Conservation (phyloP, 2,113 vertebrate genomes). For the Phaetusa simplex region DNA sequence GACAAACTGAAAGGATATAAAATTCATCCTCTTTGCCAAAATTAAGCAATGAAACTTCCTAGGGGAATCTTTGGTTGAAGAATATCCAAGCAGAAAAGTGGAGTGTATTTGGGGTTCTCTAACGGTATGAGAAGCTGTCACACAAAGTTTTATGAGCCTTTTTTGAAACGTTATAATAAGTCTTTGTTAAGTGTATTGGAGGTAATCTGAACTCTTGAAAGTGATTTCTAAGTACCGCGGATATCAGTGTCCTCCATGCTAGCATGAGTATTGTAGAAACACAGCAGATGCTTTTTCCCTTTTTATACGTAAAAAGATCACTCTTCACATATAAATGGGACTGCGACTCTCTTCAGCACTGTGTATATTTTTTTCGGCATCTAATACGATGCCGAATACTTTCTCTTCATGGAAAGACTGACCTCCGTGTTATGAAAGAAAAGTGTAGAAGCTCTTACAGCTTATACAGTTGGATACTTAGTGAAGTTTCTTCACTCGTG, state of each 20-base stretch:
- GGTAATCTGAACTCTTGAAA: background rate
- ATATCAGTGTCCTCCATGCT: background rate
- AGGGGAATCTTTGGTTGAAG: background rate
- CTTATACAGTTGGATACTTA: background rate
- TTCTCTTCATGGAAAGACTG: background rate
- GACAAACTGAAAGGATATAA: conserved; percentile 1
- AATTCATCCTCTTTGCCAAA: conserved; percentile 17
- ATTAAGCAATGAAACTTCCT: conserved; percentile 4
- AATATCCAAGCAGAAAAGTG: background rate
- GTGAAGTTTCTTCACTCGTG: background rate
- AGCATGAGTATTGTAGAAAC: background rate
- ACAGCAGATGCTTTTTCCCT: background rate
- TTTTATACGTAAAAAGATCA: background rate
- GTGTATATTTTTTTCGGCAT: background rate
- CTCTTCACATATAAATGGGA: background rate
- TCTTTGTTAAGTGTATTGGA: background rate
- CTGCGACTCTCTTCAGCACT: background rate
- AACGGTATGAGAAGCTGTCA: background rate
- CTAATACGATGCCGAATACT: background rate
- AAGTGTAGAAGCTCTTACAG: background rate
- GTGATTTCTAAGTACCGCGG: background rate
- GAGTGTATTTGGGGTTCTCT: background rate
- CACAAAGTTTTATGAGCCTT: background rate
- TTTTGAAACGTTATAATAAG: background rate
- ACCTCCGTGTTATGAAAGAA: background rate